A percentile compares a stretch with the other conserved stretches of the same genome.
phyloP scores from a whole-genome alignment of 2,888 invertebrate species.

The Megaustenia siamemsis region DNA sequence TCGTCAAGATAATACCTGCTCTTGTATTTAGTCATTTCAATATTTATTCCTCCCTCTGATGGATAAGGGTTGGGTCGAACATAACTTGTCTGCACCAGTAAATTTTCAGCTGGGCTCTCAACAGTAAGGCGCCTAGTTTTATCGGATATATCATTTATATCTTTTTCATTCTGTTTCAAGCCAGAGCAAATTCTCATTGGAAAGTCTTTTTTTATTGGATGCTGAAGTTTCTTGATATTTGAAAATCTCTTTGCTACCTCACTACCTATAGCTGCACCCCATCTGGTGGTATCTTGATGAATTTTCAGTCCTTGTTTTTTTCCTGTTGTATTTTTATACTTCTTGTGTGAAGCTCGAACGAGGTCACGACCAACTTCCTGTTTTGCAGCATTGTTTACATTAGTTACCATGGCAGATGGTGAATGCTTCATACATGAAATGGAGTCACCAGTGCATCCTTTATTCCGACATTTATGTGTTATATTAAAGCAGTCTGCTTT shows the following conservation, averaged over 20 bases:
- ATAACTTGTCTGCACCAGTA: constrained; percentile 37
- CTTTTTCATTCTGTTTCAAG: background rate
- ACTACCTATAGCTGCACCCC: background rate
- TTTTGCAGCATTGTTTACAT: background rate
- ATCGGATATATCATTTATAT: constrained; percentile 3
- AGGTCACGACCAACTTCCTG: background rate
- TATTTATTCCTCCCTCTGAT: background rate
- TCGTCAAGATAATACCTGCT: constrained; percentile 22
- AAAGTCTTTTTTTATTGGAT: background rate
- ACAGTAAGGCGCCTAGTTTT: constrained; percentile 13
- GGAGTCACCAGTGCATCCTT: background rate
- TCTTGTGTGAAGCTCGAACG: background rate
- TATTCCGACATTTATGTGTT: background rate
- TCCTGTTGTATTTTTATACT: background rate
- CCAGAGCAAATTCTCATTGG: constrained; percentile 5
- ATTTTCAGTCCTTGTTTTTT: background rate
- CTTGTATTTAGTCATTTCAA: background rate
- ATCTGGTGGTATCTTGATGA: background rate
- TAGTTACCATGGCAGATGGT: background rate
- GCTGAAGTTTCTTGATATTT: background rate
- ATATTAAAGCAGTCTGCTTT: background rate
- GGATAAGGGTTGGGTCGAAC: constrained; percentile 26
- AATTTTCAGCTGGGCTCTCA: constrained; percentile 33
- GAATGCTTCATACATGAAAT: background rate
- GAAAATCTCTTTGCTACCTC: background rate